These are phyloP conservation scores for Muschampia plurimacula DNA, from an alignment of 2,888 invertebrate species.

Conservation along the genomic window DNA sequence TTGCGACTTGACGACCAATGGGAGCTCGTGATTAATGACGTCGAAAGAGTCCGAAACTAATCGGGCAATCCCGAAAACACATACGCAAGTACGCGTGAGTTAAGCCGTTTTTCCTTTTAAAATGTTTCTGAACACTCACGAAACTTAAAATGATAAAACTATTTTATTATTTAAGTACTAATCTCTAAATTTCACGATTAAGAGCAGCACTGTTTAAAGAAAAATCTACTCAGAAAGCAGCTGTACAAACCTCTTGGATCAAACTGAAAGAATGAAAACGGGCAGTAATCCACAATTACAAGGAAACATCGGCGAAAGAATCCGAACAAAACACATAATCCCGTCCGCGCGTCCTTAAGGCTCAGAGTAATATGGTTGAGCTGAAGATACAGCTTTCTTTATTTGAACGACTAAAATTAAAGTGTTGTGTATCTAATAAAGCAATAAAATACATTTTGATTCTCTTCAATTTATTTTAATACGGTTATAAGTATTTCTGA, in stretches of 20 bases:
- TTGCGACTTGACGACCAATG: too few relatives aligned
- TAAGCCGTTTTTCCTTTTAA: too few relatives aligned
- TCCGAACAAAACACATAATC: slow-evolving; percentile 80
- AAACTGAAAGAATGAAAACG: slow-evolving; percentile 71
- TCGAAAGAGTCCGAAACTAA: too few relatives aligned
- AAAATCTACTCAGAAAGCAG: slow-evolving; percentile 3
- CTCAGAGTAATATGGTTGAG: background rate
- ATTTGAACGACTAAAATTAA: slow-evolving; percentile 7
- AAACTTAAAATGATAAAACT: too few relatives aligned
- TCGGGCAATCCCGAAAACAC: too few relatives aligned
- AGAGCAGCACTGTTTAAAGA: background rate
- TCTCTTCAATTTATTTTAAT: too few relatives aligned
- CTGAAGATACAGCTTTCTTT: background rate
- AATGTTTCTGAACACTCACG: too few relatives aligned
- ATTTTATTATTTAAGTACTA: too few relatives aligned
- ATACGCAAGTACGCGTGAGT: too few relatives aligned
- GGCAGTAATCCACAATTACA: slow-evolving; percentile 81
- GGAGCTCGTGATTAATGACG: too few relatives aligned
- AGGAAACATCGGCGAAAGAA: slow-evolving; percentile 79
- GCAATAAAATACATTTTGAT: too few relatives aligned
- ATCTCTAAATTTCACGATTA: background rate
- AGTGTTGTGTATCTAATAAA: background rate
- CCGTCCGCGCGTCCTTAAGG: slow-evolving; percentile 40
- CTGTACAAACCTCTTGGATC: slow-evolving; percentile 19
- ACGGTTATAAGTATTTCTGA: too few relatives aligned